phyloP scores from a whole-genome alignment of 2,113 vertebrate genomes.

The Eptesicus fuscus region DNA sequence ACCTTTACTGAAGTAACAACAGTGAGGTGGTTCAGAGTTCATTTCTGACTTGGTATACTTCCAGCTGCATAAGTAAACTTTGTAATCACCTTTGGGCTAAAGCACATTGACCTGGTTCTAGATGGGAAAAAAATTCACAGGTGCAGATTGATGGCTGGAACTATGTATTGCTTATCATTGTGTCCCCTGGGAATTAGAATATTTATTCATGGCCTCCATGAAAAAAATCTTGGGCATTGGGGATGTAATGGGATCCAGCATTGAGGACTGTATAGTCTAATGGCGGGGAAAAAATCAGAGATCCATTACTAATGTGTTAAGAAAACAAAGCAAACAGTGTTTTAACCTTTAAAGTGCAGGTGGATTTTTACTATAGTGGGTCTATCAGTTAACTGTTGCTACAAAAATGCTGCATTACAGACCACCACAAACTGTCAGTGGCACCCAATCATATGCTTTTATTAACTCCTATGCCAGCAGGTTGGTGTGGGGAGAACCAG shows the following conservation, averaged over 20 bases:
- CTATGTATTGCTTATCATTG: background rate
- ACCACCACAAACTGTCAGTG: background rate
- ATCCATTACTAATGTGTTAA: background rate
- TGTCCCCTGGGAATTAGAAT: background rate
- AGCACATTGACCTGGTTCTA: background rate
- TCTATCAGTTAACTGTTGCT: background rate
- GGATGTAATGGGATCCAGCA: background rate
- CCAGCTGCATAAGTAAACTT: background rate
- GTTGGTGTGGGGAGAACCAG: background rate
- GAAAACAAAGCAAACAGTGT: background rate
- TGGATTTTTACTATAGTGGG: background rate
- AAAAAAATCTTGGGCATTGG: background rate
- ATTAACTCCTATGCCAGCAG: background rate
- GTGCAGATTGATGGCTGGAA: background rate
- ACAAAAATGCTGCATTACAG: background rate
- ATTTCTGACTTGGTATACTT: background rate
- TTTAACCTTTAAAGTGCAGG: conserved; percentile 4
- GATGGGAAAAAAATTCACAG: background rate
- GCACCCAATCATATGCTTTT: background rate
- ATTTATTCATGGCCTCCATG: background rate
- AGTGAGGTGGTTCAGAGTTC: background rate
- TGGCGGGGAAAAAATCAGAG: background rate
- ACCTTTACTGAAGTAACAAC: background rate
- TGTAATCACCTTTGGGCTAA: background rate
- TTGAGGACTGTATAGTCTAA: background rate